Evolutionary conservation across 2,888 invertebrate species (phyloP).

Genomic region (Notocelia uddmanniana): DNA sequence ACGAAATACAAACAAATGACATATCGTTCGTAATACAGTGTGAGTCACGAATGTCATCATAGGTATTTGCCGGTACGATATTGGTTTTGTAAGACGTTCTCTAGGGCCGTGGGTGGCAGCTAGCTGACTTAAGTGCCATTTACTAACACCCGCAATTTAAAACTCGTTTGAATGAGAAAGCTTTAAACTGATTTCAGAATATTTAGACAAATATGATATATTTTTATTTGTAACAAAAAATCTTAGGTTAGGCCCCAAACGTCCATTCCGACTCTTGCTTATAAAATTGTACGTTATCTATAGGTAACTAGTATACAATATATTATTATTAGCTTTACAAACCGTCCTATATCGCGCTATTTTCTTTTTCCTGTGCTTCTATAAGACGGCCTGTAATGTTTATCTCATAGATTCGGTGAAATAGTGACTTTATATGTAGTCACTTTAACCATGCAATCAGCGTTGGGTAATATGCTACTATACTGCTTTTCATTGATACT

Average conservation of each 20-base stretch:
- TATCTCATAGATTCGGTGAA: too few species aligned
- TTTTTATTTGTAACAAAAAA: too few species aligned
- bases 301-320: neutral
- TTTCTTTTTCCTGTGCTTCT: too few species aligned
- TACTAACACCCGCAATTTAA: conserved; percentile 54
- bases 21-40: conserved; percentile 16
- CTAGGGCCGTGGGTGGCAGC: conserved; percentile 52
- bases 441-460: neutral
- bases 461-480: conserved; percentile 24
- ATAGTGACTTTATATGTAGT: too few species aligned
- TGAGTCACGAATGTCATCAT: conserved; percentile 52
- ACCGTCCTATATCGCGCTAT: neutral
- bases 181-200: conserved; percentile 11
- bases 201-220: too few species aligned
- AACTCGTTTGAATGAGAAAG: conserved; percentile 54
- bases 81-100: conserved; percentile 55
- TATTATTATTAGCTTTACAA: neutral
- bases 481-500: conserved; percentile 37
- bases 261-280: neutral
- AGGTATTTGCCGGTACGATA: conserved; percentile 41
- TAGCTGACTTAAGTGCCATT: conserved; percentile 53
- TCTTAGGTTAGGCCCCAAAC: neutral
- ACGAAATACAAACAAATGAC: conserved; percentile 22
- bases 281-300: neutral
- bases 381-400: too few species aligned